Evolutionary conservation across 2,888 invertebrate species (phyloP), one percentile per base, ranked within the genome.

Genomic region (Holacanthella duospinosa): DNA sequence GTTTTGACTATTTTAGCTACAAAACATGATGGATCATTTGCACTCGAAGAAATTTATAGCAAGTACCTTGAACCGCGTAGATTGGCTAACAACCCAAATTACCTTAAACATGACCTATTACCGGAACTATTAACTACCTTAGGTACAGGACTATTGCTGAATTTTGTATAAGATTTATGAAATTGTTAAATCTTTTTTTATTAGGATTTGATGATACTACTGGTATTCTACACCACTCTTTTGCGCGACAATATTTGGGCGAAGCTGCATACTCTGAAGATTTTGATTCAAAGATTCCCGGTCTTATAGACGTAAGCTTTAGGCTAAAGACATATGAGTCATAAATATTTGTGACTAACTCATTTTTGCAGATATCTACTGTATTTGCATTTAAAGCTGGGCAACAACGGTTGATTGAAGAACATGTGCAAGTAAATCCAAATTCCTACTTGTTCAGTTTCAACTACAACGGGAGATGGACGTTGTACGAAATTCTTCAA

Each of bases 11-110:
- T n/a, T n/a, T n/a, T n/a, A n/a, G 60, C 74, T 26, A 73, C 70
- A 16, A 64, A 68, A 28, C 74, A 75, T 43, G 75, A 75, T 60
- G 75, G 74, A 1, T 71, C 73, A 12, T 73, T 70, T 57, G 72
- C 73, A 16, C 29, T 73, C 12, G 72, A 69, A 21, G 62, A 71
- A 2, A 61, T 64, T 9, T 72, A 70, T 57, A 66, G 68, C 28
- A 59, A 67, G 1, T 70, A 61, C 56, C 55, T 70, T 2, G 61
- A 64, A 0, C 62, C 60, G 12, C 66, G 63, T 53, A 64, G 63
- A 0, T 29, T 61, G 2, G 57, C 63, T 12, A 59, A 64, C 3
- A 61, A 70, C 43, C 60, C 53, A 3, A 26, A n/a, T 0, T 70
- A 66, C 29, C 62, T 70, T 29, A 62, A 62, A 59, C 66, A 67